phyloP scores from a whole-genome alignment of 2,113 vertebrate genomes.

The Hipposideros armiger region DNA sequence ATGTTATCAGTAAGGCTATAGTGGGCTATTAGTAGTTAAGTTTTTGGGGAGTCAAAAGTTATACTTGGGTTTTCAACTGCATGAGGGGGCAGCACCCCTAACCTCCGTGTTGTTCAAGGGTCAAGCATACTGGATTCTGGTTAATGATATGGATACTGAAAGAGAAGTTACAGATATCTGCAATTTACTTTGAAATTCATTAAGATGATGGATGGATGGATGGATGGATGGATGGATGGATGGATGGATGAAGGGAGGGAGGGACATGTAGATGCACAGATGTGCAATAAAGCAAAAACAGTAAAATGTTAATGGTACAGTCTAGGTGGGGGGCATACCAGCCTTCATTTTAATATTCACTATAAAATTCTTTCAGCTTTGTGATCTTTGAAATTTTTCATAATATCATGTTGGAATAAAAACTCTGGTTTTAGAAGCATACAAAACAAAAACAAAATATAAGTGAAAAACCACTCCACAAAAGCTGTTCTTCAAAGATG shows the following conservation, averaged over 20 bases:
- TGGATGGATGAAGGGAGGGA: not conserved
- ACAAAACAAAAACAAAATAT: not conserved
- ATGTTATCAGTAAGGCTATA: not conserved
- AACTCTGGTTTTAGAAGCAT: not conserved
- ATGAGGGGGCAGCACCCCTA: too few species aligned
- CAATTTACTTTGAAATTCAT: not conserved
- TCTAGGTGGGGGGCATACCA: too few species aligned
- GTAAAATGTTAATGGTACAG: not conserved
- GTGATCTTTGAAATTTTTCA: not conserved
- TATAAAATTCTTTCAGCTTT: not conserved
- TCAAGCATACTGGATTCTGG: not conserved
- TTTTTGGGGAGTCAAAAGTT: not conserved
- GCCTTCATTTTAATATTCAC: not conserved
- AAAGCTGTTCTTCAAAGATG: not conserved
- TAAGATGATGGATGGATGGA: not conserved
- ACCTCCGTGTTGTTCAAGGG: not conserved
- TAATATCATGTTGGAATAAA: not conserved
- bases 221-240: not conserved
- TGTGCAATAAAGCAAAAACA: not conserved
- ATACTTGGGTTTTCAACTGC: not conserved
- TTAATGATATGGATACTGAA: not conserved
- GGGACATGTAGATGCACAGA: not conserved
- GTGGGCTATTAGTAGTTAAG: not conserved
- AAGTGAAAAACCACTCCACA: not conserved
- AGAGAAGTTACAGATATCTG: not conserved